These are phyloP conservation scores for Tachina grossa DNA, from an alignment of 2,888 invertebrate species.

Conservation along the genomic window DNA sequence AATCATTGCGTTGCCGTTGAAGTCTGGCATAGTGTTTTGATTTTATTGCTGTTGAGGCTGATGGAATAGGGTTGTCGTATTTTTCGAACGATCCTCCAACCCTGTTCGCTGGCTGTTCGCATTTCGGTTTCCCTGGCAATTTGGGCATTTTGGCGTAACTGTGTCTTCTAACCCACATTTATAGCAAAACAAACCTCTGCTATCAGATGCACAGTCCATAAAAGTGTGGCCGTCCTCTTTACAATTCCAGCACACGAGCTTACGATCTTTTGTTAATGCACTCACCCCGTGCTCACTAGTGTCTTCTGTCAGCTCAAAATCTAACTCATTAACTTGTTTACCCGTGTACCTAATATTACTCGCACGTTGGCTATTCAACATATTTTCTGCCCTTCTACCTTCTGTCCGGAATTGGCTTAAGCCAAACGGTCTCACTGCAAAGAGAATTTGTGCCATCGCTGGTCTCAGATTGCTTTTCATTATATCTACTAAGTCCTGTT, in stretches of 20 bases:
- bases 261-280: not conserved
- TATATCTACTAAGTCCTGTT: slow-evolving; percentile 4
- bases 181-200: not conserved
- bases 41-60: not conserved
- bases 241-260: slow-evolving; percentile 15
- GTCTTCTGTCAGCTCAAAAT: not conserved
- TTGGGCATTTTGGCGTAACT: slow-evolving; percentile 15
- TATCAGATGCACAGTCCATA: slow-evolving; percentile 9
- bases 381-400: slow-evolving; percentile 17
- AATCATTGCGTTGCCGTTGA: too few relatives aligned
- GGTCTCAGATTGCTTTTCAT: slow-evolving; percentile 16
- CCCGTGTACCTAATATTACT: not conserved
- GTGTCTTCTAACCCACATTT: not conserved
- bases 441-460: not conserved
- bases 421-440: slow-evolving; percentile 9
- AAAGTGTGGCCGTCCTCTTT: not conserved
- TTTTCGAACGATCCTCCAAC: slow-evolving; percentile 34
- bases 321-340: not conserved
- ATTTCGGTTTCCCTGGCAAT: slow-evolving; percentile 11
- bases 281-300: not conserved
- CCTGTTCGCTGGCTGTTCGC: slow-evolving; percentile 18
- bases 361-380: not conserved
- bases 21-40: too few relatives aligned
- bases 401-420: slow-evolving; percentile 12
- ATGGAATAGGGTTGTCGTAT: not conserved